Evolutionary conservation across 2,113 vertebrate genomes (phyloP).

Genomic region (Nymphicus hollandicus): DNA sequence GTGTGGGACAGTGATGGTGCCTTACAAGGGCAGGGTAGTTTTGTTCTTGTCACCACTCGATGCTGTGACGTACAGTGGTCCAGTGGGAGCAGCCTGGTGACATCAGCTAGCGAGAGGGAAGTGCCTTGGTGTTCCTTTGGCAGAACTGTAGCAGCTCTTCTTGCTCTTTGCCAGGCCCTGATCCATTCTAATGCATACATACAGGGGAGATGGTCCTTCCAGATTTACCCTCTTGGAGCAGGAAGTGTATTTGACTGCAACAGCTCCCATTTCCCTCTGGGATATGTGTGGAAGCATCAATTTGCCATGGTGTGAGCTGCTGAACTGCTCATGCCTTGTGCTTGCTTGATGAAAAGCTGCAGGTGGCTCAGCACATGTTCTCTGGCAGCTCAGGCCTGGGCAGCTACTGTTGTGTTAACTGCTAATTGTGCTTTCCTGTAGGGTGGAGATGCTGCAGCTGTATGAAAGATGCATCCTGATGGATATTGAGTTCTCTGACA

Average conservation of each 20-base stretch:
- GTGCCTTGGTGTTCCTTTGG: background rate
- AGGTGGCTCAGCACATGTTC: background rate
- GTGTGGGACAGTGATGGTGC: rapidly evolving
- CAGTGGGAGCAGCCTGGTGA: background rate
- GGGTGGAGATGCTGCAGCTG: constrained; percentile 87
- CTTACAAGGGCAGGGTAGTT: background rate
- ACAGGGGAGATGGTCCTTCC: background rate
- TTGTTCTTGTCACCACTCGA: background rate
- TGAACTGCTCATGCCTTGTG: background rate
- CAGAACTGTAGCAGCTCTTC: background rate
- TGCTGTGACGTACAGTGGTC: rapidly evolving
- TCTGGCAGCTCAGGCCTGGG: background rate
- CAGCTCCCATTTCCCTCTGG: background rate
- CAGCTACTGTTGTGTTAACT: background rate
- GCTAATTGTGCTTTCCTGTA: constrained; percentile 36
- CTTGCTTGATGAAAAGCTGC: background rate
- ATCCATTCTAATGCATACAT: background rate
- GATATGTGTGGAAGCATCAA: background rate
- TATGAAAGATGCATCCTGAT: constrained; percentile 91
- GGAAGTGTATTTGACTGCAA: background rate
- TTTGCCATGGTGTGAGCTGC: rapidly evolving
- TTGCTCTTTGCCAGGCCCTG: background rate
- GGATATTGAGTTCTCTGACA: constrained; percentile 93
- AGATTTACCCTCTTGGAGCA: background rate
- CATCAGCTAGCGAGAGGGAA: background rate